Base-by-base conservation (phyloP, 2,797 vertebrate species). In the Clarias pachynema region DNA sequence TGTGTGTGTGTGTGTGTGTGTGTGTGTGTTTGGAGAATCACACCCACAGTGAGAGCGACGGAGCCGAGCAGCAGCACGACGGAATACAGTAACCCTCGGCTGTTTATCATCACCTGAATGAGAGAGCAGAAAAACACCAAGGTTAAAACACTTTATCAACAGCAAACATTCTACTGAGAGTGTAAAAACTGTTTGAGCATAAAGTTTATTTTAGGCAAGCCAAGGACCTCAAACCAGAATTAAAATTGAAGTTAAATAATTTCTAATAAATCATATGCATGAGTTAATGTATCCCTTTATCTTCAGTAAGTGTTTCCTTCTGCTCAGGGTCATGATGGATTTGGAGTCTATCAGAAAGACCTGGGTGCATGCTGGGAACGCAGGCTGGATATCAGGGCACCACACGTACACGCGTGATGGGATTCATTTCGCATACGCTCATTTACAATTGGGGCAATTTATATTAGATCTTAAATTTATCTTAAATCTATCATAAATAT, bases 61-160 rank as follows among this genome's bases (percentile, higher is more conserved):
- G 98, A 99, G 87, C 96, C 98, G 89, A 99, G 94, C 82, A 99
- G 91, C 91, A 99, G 95, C 79, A 95, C 96, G 91, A 99, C 97
- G 0, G 98, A 99, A 89, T 99, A 99, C 84, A 99, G 86, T 89
- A 99, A 90, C 24, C 98, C 98, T 86, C 95, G 96, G 89, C 98
- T 99, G 94, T 98, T 99, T 90, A 99, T 99, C 92, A 93, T 95
- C 87, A 99, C 97, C 98, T 99, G 91, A 63, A 89, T 77, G 6
- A 74, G 40, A 74, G 29, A 86, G 59, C 9, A 73, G 56, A 68
- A 34, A 77, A 73, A 40, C 44, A 49, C 63, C 0, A 0, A 24
- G 10, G 14, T 73, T 63, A 29, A 79, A 53, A 81, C 34, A 53
- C 2, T 72, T 60, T 29, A 29, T 31, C 1, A 37, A 40, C 44